Conservation (phyloP, 2,888 invertebrate genomes). For the Chaetogeoica ovagalla region DNA sequence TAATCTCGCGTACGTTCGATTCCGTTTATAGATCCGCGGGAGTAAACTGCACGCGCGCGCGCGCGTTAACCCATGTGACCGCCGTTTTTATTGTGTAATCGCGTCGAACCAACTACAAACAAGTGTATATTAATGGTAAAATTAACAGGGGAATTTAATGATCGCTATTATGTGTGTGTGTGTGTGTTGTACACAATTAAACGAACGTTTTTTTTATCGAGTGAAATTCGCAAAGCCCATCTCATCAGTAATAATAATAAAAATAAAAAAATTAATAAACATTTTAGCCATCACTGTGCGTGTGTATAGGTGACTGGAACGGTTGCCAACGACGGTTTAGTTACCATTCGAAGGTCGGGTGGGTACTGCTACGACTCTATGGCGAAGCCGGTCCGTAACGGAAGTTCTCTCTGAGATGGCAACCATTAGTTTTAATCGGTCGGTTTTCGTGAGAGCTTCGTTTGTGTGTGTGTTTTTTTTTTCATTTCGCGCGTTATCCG, state of each 20-base stretch:
- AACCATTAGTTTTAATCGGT: conserved; percentile 42
- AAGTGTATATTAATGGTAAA: not conserved
- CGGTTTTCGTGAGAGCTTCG: conserved; percentile 46
- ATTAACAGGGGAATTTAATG: not conserved
- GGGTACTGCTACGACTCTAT: too few species aligned
- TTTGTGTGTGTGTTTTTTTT: not conserved
- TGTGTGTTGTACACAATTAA: not conserved
- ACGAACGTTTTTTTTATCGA: not conserved
- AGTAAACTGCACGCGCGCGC: conserved; percentile 14
- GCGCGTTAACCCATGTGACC: not conserved
- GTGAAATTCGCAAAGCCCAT: not conserved
- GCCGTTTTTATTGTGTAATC: conserved; percentile 12
- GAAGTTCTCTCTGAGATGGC: conserved; percentile 48
- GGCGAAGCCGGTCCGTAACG: conserved; percentile 42
- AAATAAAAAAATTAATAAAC: conserved; percentile 13
- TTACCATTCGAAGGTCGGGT: conserved; percentile 47
- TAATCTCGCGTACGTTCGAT: conserved; percentile 7
- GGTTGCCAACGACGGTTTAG: conserved; percentile 47
- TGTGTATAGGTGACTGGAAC: conserved; percentile 44
- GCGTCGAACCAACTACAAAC: too few species aligned
- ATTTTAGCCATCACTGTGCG: conserved; percentile 51
- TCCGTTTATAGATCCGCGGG: not conserved
- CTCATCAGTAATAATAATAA: too few species aligned
- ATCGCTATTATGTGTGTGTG: not conserved
- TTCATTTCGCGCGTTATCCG: too few species aligned